These are phyloP conservation scores for Pachyramphus minor DNA, from an alignment of 2,113 vertebrate genomes.

Conservation along the genomic window DNA sequence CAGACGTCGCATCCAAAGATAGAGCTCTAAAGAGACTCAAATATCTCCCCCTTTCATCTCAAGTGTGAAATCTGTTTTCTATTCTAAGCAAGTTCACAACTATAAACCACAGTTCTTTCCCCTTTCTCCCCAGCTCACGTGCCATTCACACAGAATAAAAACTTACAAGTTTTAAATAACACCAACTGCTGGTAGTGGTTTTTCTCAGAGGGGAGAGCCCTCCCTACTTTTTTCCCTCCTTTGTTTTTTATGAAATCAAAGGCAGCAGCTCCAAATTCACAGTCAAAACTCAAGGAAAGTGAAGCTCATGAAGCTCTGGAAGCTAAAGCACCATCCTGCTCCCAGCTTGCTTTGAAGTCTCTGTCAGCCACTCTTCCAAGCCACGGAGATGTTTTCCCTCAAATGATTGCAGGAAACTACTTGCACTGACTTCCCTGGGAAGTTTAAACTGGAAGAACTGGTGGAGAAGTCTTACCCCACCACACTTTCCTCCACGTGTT, in stretches of 20 bases:
- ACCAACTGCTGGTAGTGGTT: background rate
- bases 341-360: background rate
- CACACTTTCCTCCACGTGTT: background rate
- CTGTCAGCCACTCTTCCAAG: background rate
- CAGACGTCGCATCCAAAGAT: background rate
- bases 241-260: background rate
- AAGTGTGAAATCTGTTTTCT: background rate
- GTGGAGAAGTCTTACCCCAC: background rate
- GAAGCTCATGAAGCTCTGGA: background rate
- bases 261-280: background rate
- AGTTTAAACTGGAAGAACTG: background rate
- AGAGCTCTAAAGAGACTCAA: fast-evolving
- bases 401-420: background rate
- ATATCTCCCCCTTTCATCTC: background rate
- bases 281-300: background rate
- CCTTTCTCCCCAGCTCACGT: background rate
- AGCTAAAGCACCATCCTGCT: background rate
- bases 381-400: background rate
- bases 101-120: background rate
- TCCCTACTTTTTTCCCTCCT: background rate
- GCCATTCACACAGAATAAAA: background rate
- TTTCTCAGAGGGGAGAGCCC: background rate
- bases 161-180: background rate
- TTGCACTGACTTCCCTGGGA: background rate
- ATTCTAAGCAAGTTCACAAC: background rate